These are phyloP conservation scores for Pithys albifrons DNA, from an alignment of 2,113 vertebrate genomes.

Conservation along the genomic window DNA sequence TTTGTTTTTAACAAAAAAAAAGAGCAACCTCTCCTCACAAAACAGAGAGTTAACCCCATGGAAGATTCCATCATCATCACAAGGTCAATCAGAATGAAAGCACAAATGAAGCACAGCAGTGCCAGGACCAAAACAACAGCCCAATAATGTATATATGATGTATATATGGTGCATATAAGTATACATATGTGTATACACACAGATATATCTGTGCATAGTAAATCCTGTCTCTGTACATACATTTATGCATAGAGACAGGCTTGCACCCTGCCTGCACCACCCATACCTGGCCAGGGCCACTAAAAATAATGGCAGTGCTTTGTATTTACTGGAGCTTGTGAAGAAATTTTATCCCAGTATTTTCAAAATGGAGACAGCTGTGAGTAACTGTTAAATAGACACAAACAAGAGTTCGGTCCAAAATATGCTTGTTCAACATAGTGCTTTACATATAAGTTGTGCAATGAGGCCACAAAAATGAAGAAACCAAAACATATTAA, in stretches of 20 bases:
- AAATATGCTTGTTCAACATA: slow-evolving; percentile 78
- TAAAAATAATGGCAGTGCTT: slow-evolving; percentile 6
- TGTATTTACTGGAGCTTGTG: slow-evolving; percentile 19
- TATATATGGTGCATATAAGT: background rate
- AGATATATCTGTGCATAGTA: background rate
- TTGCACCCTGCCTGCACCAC: background rate
- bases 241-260: background rate
- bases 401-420: slow-evolving; percentile 83
- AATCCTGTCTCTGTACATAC: background rate
- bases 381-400: slow-evolving; percentile 86
- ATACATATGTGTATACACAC: too few species aligned
- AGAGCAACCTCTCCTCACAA: background rate
- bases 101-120: too few species aligned
- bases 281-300: background rate
- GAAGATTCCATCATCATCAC: background rate
- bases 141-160: background rate
- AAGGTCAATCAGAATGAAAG: background rate
- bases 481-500: slow-evolving; percentile 50
- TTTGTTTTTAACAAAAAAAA: background rate
- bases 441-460: slow-evolving; percentile 71
- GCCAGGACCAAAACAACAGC: background rate
- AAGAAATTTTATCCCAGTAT: slow-evolving; percentile 85
- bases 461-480: slow-evolving; percentile 79
- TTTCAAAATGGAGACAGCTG: slow-evolving; percentile 89
- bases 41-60: background rate